A percentile compares a stretch with the other conserved stretches of the same genome.
phyloP scores from a whole-genome alignment of 2,113 vertebrate genomes.

The Tiliqua scincoides region DNA sequence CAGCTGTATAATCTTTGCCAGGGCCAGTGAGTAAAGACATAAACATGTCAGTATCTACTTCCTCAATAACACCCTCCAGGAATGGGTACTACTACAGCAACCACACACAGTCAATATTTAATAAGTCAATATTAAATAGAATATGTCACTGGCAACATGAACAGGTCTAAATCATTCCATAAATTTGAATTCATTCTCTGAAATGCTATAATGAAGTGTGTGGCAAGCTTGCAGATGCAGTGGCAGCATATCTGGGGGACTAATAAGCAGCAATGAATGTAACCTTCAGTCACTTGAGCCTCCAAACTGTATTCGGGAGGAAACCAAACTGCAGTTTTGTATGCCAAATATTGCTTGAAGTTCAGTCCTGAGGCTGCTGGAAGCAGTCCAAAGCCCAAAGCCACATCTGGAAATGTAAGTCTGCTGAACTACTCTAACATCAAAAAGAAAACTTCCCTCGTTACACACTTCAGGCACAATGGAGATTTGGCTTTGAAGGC shows the following conservation, averaged over 20 bases:
- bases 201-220: neutral
- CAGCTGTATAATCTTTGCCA: constrained; percentile 6
- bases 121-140: constrained; percentile 23
- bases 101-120: constrained; percentile 16
- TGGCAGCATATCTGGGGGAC: neutral
- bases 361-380: constrained; percentile 21
- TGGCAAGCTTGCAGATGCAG: neutral
- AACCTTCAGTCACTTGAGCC: neutral
- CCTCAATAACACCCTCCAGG: constrained; percentile 19
- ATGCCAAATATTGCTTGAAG: constrained; percentile 20
- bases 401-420: constrained; percentile 56
- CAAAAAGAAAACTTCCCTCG: constrained; percentile 35
- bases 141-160: neutral
- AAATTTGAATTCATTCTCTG: neutral
- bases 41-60: constrained; percentile 48
- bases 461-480: constrained; percentile 10
- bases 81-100: constrained; percentile 7
- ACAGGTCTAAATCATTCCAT: constrained; percentile 17
- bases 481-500: neutral
- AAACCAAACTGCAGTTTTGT: constrained; percentile 18
- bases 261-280: neutral
- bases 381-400: constrained; percentile 19
- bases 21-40: constrained; percentile 24
- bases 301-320: constrained; percentile 14
- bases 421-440: neutral